Evolutionary conservation across 2,888 invertebrate species (phyloP), one percentile per base, ranked within the genome.

Genomic region (Anoncus sp.): DNA sequence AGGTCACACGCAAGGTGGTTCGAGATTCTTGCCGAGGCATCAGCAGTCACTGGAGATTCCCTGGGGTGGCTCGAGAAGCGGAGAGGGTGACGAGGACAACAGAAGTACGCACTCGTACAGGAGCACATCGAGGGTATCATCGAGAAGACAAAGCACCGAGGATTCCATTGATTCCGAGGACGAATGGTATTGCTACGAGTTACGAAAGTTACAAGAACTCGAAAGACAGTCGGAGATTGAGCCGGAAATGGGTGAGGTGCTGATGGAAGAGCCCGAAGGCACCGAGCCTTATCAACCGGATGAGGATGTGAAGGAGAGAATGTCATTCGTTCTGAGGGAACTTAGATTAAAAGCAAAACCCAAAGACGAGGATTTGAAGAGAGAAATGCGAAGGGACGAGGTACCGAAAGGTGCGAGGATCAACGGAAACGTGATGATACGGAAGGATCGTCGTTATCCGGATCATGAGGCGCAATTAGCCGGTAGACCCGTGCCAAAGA

Each of bases 91-190:
- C 82, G 97, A 97, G 77, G 97, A 97, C 86, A 96, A 95, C 84
- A 93, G 95, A 84, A 97, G 97, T 88, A 97, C 96, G 2, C 96
- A 97, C 92, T 97, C 97, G 0, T 97, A 96, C 93, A 93, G 97
- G 83, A 97, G 97, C 85, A 95, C 96, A 0, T 97, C 97, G 0
- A 92, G 96, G 83, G 96, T 96, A 1, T 97, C 97, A 1, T 97
- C 97, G 0, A 93, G 97, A 82, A 93, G 97, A 63, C 97, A 98
- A 91, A 97, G 97, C 87, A 97, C 97, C 0, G 98, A 98, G 92
- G 97, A 97, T 85, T 97, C 97, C 85, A 97, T 98, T 73, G 98
- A 98, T 89, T 97, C 97, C 27, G 98, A 98, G 91, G 98, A 98
- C 87, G 97, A 98, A 90, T 98, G 97, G 96, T 98, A 97, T 86